Conservation (phyloP, 2,113 vertebrate genomes). For the Cyprinodon brontotheroides region DNA sequence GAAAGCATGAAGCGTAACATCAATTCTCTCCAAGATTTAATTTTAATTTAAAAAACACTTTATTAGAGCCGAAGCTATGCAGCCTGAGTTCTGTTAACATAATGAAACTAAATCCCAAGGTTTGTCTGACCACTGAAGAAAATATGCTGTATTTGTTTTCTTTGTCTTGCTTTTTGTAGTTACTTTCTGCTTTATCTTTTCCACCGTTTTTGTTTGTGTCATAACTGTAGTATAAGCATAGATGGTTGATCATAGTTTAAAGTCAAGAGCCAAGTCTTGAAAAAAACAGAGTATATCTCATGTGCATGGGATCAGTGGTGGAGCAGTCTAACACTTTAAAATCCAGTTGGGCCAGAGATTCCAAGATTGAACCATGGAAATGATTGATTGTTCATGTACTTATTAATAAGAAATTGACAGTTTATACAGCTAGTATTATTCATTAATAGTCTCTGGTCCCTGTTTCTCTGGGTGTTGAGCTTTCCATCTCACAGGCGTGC, state of each 20-base stretch:
- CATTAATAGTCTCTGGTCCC: background rate
- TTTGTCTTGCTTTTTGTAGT: background rate
- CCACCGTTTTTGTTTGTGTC: background rate
- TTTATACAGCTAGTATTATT: background rate
- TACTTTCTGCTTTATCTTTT: background rate
- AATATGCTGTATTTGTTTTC: background rate
- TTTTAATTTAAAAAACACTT: conserved; percentile 20
- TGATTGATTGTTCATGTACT: background rate
- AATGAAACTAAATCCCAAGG: background rate
- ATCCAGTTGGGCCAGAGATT: background rate
- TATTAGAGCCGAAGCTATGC: background rate
- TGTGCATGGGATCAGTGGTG: background rate
- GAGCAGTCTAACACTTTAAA: background rate
- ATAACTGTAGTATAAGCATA: background rate
- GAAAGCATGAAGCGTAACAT: conserved; percentile 3
- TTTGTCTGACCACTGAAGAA: background rate
- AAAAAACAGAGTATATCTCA: background rate
- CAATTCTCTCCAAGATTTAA: conserved; percentile 6
- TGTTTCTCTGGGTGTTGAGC: no score
- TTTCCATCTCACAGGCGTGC: no score
- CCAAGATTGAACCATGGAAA: no score
- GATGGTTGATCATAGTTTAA: background rate
- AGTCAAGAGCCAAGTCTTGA: background rate
- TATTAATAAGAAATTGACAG: background rate
- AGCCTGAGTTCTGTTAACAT: background rate